phyloP scores from a whole-genome alignment of 2,797 vertebrate species.

The Yasuhikotakia modesta region DNA sequence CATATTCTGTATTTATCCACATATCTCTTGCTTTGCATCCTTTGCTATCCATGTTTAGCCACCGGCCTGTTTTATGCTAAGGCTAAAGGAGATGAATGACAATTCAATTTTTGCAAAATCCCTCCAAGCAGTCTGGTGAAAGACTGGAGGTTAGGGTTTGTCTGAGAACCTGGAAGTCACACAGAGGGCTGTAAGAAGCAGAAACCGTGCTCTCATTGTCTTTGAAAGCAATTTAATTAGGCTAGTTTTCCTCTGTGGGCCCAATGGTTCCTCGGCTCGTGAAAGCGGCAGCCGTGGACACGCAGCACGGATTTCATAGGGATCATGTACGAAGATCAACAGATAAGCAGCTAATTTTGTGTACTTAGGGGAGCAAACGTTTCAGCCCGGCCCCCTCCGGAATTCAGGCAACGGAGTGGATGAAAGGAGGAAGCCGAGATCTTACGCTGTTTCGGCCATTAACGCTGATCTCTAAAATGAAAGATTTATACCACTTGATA shows the following conservation, averaged over 20 bases:
- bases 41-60: slow-evolving; percentile 57
- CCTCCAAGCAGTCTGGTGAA: slow-evolving; percentile 75
- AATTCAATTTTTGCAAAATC: slow-evolving; percentile 57
- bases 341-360: slow-evolving; percentile 98
- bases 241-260: slow-evolving; percentile 60
- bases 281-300: slow-evolving; percentile 79
- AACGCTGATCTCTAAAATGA: slow-evolving; percentile 88
- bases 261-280: slow-evolving; percentile 68
- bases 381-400: slow-evolving; percentile 70
- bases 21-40: slow-evolving; percentile 2
- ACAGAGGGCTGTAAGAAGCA: slow-evolving; percentile 75
- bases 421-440: slow-evolving; percentile 77
- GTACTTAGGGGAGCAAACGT: slow-evolving; percentile 93
- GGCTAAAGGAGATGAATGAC: slow-evolving; percentile 69
- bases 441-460: slow-evolving; percentile 84
- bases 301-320: slow-evolving; percentile 87
- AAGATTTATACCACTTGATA: slow-evolving; percentile 89
- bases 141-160: slow-evolving; percentile 66
- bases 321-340: slow-evolving; percentile 97
- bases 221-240: slow-evolving; percentile 91
- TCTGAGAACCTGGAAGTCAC: slow-evolving; percentile 64
- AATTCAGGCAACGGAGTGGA: slow-evolving; percentile 78
- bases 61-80: slow-evolving; percentile 13
- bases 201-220: slow-evolving; percentile 85
- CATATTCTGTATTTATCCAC: neutral